Conservation (phyloP, 2,113 vertebrate species). For the Hippolais icterina region DNA sequence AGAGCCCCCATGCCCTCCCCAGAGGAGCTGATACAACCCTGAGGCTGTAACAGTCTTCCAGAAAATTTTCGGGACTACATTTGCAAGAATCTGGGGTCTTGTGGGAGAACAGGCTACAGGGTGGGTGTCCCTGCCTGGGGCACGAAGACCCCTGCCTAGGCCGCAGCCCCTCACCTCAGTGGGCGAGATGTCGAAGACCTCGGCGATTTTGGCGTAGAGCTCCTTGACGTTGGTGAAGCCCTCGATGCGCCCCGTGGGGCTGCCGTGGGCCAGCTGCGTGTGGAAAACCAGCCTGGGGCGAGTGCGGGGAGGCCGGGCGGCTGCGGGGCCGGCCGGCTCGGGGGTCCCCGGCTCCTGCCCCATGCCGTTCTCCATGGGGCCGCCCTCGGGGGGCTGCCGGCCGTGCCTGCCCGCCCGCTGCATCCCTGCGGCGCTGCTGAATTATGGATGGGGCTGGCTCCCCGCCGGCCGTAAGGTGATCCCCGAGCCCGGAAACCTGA, state of each 20-base stretch:
- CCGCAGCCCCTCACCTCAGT: conserved; percentile 82
- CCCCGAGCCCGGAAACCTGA: conserved; percentile 68
- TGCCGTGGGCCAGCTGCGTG: conserved; percentile 95
- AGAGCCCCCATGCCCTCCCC: neutral
- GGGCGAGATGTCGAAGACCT: conserved; percentile 92
- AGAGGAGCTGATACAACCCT: neutral
- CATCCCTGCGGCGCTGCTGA: conserved; percentile 65
- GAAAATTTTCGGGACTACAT: neutral
- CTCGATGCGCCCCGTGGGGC: conserved; percentile 90
- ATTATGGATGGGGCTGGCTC: conserved; percentile 81
- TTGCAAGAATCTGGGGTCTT: neutral
- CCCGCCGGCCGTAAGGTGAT: conserved; percentile 70
- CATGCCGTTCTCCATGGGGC: conserved; percentile 73
- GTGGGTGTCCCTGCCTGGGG: neutral
- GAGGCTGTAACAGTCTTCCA: neutral
- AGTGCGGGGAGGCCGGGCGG: conserved; percentile 47
- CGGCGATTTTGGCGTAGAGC: conserved; percentile 94
- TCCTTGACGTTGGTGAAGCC: conserved; percentile 97
- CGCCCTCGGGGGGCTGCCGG: conserved; percentile 59
- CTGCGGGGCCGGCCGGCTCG: conserved; percentile 27
- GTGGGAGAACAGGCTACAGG: rapidly evolving
- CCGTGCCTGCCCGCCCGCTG: conserved; percentile 57
- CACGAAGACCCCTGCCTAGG: rapidly evolving
- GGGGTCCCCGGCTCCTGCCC: conserved; percentile 53
- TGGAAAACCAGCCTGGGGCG: conserved; percentile 91